Base-by-base conservation (phyloP, 2,888 invertebrate species). In the Andrena hattorfiana region DNA sequence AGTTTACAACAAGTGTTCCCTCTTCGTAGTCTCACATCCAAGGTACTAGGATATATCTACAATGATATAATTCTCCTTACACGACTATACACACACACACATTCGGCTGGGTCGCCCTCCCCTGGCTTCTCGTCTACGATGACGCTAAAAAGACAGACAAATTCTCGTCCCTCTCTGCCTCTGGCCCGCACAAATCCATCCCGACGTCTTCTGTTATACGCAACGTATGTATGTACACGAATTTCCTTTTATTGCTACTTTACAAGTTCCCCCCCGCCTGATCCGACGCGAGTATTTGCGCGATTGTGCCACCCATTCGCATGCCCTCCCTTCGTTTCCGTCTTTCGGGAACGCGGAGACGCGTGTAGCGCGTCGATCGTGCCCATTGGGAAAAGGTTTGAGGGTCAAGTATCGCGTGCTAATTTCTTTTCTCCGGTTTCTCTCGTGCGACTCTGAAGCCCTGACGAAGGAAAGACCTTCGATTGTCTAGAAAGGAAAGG, bases 21-120 rank as follows among this genome's bases (percentile, higher is more conserved):
- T 85, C 83, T 79, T 84, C 69, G 70, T 73, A 73, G 72, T 76
- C 83, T 89, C 91, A 90, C 87, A 89, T 91, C 88, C 85, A 88
- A 87, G 89, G 92, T 93, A 92, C 93, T 93, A 93, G 89, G 84
- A 89, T 93, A 89, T 93, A 93, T 93, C 93, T 93, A 93, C 93
- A 93, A 92, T 93, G 93, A 93, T 92, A 93, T 92, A 86, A 83
- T 91, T 89, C 81, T 88, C 82, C 83, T 76, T 78, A 83, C 81
- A 85, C 81, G 83, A 74, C 85, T 88, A 83, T 85, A 89, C 86
- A 87, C 59, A 60, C 59, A 56, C 56, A 28, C 13, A 56, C 56
- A 26, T 59, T 77, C 71, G 62, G 54, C 68, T 74, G 69, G 67
- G 83, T 77, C 72, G 64, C 69, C 77, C 73, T 73, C 63, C 66